A percentile compares a stretch with the other conserved stretches of the same genome.
phyloP scores from a whole-genome alignment of 2,113 vertebrate genomes.

The Petrocephalus microphthalmus region DNA sequence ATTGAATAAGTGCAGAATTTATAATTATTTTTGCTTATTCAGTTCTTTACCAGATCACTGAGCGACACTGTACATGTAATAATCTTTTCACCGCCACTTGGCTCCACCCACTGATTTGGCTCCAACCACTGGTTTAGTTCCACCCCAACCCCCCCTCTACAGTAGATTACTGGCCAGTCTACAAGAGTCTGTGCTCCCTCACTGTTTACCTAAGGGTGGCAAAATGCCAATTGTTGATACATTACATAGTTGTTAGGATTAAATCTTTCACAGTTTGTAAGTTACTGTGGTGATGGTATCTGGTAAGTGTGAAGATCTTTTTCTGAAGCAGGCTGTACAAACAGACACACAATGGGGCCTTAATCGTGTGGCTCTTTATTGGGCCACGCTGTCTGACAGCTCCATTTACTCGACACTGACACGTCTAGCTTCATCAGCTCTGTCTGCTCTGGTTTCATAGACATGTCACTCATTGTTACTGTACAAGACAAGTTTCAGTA shows the following conservation, averaged over 20 bases:
- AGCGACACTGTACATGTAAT: background rate
- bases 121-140: conserved; percentile 13
- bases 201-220: conserved; percentile 62
- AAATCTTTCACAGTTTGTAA: conserved; percentile 68
- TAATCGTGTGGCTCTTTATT: conserved; percentile 64
- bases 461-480: conserved; percentile 71
- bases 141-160: background rate
- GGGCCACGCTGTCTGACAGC: conserved; percentile 60
- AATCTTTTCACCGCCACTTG: background rate
- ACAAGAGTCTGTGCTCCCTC: conserved; percentile 67
- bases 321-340: conserved; percentile 67
- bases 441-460: conserved; percentile 51
- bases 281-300: conserved; percentile 71
- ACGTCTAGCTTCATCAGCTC: conserved; percentile 51
- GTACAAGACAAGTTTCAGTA: conserved; percentile 69
- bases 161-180: conserved; percentile 47
- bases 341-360: conserved; percentile 69
- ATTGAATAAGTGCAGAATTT: background rate
- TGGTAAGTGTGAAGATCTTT: conserved; percentile 68
- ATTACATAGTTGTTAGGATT: conserved; percentile 82
- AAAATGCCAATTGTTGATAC: conserved; percentile 74
- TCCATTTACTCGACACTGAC: conserved; percentile 58
- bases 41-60: background rate
- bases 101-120: conserved; percentile 15
- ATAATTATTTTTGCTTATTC: background rate